Conservation (phyloP, 2,113 vertebrate species). For the Pristiophorus japonicus region DNA sequence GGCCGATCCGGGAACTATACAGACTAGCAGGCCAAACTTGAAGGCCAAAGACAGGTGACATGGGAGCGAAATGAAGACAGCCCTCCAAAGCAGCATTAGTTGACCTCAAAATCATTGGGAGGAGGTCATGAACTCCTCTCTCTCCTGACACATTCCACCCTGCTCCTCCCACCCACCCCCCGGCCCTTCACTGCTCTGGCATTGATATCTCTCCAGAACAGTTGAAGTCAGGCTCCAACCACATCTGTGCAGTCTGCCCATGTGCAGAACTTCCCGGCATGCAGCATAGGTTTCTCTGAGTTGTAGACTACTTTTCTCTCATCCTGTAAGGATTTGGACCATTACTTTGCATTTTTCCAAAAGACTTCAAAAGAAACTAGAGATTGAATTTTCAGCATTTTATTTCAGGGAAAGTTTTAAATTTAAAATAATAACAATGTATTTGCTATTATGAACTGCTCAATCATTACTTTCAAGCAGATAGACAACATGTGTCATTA, state of each 20-base stretch:
- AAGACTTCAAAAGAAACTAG: background rate
- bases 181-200: no score
- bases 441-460: background rate
- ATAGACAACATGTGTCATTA: background rate
- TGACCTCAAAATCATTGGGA: background rate
- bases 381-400: background rate
- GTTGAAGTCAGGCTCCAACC: background rate
- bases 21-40: background rate
- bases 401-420: background rate
- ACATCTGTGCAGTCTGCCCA: background rate
- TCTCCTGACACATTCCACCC: background rate
- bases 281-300: background rate
- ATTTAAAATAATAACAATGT: background rate
- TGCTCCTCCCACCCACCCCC: no score
- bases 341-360: background rate
- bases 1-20: background rate
- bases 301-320: background rate
- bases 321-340: background rate
- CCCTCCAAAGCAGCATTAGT: background rate
- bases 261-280: background rate
- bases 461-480: background rate
- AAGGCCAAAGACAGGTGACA: background rate
- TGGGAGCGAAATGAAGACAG: background rate
- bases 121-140: background rate
- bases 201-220: no score